These are phyloP conservation scores for Dipus sagitta DNA, from an alignment of 2,797 vertebrate species.

Conservation along the genomic window DNA sequence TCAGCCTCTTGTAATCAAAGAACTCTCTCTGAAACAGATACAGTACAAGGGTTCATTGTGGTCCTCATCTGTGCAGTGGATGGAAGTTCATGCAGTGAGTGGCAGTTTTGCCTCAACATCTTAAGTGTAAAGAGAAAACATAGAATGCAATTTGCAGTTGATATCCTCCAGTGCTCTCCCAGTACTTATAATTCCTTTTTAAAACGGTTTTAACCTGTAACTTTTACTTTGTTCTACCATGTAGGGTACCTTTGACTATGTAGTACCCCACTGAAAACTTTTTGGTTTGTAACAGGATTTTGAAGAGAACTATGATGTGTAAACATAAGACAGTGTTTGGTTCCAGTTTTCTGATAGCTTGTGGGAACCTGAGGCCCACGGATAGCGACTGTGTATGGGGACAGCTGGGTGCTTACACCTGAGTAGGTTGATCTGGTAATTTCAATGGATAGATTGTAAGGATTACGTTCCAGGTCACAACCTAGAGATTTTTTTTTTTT, in stretches of 20 bases:
- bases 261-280: background rate
- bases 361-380: background rate
- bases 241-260: background rate
- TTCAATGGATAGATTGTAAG: background rate
- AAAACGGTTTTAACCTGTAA: slow-evolving; percentile 41
- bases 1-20: slow-evolving; percentile 36
- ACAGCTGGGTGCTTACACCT: background rate
- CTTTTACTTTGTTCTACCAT: background rate
- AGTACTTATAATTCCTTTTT: background rate
- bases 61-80: background rate
- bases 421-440: background rate
- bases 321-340: background rate
- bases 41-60: slow-evolving; percentile 50
- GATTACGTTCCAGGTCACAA: background rate
- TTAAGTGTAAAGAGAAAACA: slow-evolving; percentile 13
- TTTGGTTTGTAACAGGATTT: background rate
- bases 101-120: background rate
- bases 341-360: background rate
- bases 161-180: background rate
- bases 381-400: background rate
- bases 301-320: background rate
- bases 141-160: background rate
- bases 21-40: background rate
- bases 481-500: slow-evolving; percentile 1
- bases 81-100: background rate